phyloP scores from a whole-genome alignment of 1,140 invertebrate species.

The Heliconius nattereri region DNA sequence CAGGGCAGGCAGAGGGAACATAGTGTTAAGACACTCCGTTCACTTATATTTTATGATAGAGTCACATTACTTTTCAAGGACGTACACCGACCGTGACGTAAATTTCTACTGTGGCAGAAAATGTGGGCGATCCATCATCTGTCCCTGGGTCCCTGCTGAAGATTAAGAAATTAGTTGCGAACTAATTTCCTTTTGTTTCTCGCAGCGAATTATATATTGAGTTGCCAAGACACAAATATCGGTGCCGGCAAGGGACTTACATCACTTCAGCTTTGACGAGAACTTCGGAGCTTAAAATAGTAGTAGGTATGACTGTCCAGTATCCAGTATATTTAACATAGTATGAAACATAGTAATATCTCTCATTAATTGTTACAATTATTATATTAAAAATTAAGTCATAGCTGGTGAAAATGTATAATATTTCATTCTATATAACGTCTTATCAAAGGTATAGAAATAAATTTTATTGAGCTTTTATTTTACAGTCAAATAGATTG shows the following conservation, averaged over 20 bases:
- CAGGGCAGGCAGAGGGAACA: neutral
- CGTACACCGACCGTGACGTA: conserved; percentile 64
- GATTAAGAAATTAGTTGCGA: conserved; percentile 43
- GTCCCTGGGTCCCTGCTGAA: conserved; percentile 9
- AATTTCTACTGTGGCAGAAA: conserved; percentile 43
- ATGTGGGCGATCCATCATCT: conserved; percentile 31
- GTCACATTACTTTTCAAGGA: conserved; percentile 60
- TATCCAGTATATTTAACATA: neutral
- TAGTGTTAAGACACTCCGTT: too few species aligned
- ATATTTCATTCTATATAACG: too few species aligned
- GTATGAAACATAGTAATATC: neutral
- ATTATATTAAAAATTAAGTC: too few species aligned
- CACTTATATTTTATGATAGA: too few species aligned
- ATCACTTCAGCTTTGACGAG: conserved; percentile 26
- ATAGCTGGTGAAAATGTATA: too few species aligned
- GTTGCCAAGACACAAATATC: conserved; percentile 41
- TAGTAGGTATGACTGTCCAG: neutral
- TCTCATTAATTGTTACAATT: too few species aligned
- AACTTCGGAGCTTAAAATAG: conserved; percentile 26
- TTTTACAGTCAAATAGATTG: too few species aligned
- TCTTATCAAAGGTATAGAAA: too few species aligned
- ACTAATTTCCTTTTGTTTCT: conserved; percentile 42
- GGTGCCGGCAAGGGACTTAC: conserved; percentile 24
- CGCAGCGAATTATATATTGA: conserved; percentile 31
- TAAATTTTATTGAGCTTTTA: too few species aligned